Base-by-base conservation (phyloP, 2,888 invertebrate species). In the Lepidochrysops patricia region DNA sequence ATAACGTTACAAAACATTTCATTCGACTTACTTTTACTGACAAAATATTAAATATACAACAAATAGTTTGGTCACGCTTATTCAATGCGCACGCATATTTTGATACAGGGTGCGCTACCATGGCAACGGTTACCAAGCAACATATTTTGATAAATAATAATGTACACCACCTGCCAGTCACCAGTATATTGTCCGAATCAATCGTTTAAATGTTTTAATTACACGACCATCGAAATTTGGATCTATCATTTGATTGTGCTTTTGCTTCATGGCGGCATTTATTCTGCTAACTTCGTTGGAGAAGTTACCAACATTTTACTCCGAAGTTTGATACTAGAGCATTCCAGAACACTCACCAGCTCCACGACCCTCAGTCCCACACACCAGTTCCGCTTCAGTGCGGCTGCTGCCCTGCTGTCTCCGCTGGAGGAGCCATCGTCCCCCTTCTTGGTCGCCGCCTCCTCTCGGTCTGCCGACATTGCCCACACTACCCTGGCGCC, bases 391-490 rank as follows among this genome's bases (percentile, higher is more conserved):
- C 88, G 80, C 72, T 88, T 89, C 61, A 86, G 59, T 63, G 80
- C 79, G 7, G 82, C 77, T 9, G 84, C 82, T 15, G 87, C 78
- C 65, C 77, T 77, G 67, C 79, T 80, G 71, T 84, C 82, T 6
- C 81, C 87, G 54, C 73, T 79, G 52, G 79, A 71, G 37, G 79
- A 72, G 13, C 80, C 78, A 60, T 88, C 85, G 63, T 85, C 85
- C 34, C 89, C 89, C 75, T 90, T 91, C 73, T 86, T 82, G 73
- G 84, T 85, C 67, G 89, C 90, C 64, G 91, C 90, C 76, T 90
- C 89, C 70, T 91, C 90, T 76, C 89, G 71, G 74, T 91, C 91
- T 67, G 92, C 91, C 67, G 92, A 91, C 93, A 93, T 93, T 77
- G 90, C 80, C 89, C 89, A 88, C 61, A 84, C 81, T 71, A 89